Evolutionary conservation across 2,888 invertebrate genomes (phyloP), one percentile per base, ranked within the genome.

Genomic region (Laothoe populi): DNA sequence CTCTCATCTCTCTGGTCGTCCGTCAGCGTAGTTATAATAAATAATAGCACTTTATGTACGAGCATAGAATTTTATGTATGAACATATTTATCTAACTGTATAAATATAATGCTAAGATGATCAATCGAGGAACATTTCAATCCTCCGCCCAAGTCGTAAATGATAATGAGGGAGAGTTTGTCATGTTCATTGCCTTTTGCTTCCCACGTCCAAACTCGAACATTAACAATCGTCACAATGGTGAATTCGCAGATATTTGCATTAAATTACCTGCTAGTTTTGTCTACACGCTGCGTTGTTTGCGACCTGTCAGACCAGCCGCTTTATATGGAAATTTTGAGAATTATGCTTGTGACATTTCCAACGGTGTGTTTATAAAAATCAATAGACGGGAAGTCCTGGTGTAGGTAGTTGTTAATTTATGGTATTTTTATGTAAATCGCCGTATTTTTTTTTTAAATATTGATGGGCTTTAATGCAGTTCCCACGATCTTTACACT

Each of bases 111-210:
- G 21, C 1, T 7, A 26, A 8, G 10, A 11, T 19, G 19, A 44
- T 44, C 44, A 19, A 44, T 44, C 10, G 4, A 10, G 10, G 4
- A 13, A 19, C 11, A 19, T 67, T 35, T 65, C 63, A 63, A 66
- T 65, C 64, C 67, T 68, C 70, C 66, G 71, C 70, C 67, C 63
- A 69, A 71, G 70, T 70, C 72, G 71, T 75, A 71, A 75, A 81
- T 79, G 77, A 72, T 78, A 79, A 78, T 80, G 76, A 78, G 79
- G 73, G 79, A 79, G 79, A 79, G 77, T 68, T 70, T 73, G 73
- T 76, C 76, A 75, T 79, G 76, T 79, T 69, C 71, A 75, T 77
- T 78, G 73, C 70, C 71, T 73, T 71, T 69, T 68, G 77, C 75
- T 74, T 72, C 74, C 79, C 74, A 75, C 78, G 75, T 77, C 72